Evolutionary conservation across 2,888 invertebrate genomes (phyloP).

Genomic region (Tinea trinotella): DNA sequence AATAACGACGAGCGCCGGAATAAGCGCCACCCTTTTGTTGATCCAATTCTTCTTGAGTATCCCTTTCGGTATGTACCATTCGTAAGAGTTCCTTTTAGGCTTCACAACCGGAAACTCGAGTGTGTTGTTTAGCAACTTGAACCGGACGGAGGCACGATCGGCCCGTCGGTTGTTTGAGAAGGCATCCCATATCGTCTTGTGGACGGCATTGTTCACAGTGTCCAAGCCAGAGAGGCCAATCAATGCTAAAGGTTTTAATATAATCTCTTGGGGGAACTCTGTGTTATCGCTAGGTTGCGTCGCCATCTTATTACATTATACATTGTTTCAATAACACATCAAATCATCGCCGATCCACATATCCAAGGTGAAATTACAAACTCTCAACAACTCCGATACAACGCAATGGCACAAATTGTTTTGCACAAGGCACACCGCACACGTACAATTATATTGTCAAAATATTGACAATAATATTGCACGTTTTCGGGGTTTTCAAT

Average conservation of each 20-base stretch:
- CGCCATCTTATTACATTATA: too few species aligned
- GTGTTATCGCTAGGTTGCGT: constrained; percentile 70
- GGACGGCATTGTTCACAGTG: constrained; percentile 85
- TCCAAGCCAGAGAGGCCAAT: constrained; percentile 93
- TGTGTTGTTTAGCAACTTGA: constrained; percentile 84
- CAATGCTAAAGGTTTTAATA: constrained; percentile 86
- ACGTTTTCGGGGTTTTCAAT: too few species aligned
- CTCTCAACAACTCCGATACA: too few species aligned
- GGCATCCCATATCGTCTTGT: constrained; percentile 94
- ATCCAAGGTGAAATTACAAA: too few species aligned
- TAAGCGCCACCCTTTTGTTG: constrained; percentile 88
- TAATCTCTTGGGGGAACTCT: constrained; percentile 87
- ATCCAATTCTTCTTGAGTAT: constrained; percentile 97
- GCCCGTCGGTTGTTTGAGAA: constrained; percentile 86
- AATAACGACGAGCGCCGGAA: constrained; percentile 94
- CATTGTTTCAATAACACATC: too few species aligned
- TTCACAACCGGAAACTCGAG: constrained; percentile 91
- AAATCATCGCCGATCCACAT: too few species aligned
- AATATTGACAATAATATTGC: too few species aligned
- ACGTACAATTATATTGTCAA: too few species aligned
- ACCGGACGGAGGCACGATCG: constrained; percentile 87
- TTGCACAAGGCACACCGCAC: too few species aligned
- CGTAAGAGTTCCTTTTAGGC: constrained; percentile 90
- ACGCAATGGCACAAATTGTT: too few species aligned
- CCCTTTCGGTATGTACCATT: constrained; percentile 96